Conservation (phyloP, 1,140 invertebrate genomes). For the Alviniconcha marisindica region DNA sequence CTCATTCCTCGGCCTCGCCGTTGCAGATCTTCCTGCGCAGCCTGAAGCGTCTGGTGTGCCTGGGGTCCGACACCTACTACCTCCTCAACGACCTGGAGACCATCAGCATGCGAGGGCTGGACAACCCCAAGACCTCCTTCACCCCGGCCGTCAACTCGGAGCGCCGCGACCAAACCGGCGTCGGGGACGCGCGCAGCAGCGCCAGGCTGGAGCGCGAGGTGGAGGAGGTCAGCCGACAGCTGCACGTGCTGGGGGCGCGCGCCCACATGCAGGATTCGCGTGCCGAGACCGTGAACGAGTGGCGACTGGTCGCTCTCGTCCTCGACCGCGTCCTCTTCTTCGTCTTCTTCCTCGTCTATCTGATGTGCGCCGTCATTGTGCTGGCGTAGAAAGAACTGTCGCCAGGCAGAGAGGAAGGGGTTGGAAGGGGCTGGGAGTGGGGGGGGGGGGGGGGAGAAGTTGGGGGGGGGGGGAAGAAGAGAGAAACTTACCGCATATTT, state of each 20-base stretch:
- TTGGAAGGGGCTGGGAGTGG: background rate
- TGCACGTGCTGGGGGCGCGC: constrained; percentile 53
- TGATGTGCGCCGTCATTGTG: constrained; percentile 61
- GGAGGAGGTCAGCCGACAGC: constrained; percentile 58
- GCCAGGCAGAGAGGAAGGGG: too few species aligned
- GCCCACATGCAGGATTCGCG: constrained; percentile 50
- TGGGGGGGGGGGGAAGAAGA: background rate
- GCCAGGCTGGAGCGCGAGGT: constrained; percentile 59
- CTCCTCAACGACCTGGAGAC: constrained; percentile 59
- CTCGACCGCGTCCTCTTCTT: constrained; percentile 63
- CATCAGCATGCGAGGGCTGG: constrained; percentile 60
- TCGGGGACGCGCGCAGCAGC: background rate
- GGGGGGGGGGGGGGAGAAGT: too few species aligned
- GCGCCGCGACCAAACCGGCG: constrained; percentile 37
- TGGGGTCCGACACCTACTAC: constrained; percentile 64
- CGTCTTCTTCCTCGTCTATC: constrained; percentile 58
- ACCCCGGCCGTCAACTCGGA: constrained; percentile 32
- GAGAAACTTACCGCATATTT: background rate
- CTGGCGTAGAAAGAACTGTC: constrained; percentile 51
- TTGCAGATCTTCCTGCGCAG: constrained; percentile 61
- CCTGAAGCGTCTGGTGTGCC: constrained; percentile 59
- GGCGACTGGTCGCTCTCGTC: constrained; percentile 69
- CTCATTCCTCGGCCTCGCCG: background rate
- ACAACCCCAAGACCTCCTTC: constrained; percentile 51
- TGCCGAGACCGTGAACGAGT: constrained; percentile 61